Evolutionary conservation across 2,888 invertebrate genomes (phyloP).

Genomic region (Arrhopalites spinosus): DNA sequence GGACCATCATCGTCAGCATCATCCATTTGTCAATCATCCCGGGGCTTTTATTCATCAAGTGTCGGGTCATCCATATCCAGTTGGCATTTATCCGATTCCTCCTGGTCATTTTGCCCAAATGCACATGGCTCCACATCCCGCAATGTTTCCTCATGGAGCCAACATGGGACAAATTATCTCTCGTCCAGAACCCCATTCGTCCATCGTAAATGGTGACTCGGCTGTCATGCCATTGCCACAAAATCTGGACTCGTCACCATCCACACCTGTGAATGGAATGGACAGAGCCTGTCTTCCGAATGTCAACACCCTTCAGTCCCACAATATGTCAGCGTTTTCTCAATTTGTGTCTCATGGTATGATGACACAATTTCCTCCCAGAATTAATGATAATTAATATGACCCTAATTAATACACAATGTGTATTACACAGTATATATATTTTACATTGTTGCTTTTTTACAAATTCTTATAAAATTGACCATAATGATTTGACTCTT

Average conservation of each 20-base stretch:
- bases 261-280: background rate
- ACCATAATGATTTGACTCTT: background rate
- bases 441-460: background rate
- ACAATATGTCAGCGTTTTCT: background rate
- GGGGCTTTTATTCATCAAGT: constrained; percentile 16
- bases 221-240: background rate
- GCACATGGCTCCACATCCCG: background rate
- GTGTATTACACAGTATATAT: no score
- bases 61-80: constrained; percentile 19
- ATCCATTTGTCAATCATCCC: constrained; percentile 19
- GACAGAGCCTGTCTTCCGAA: constrained; percentile 19
- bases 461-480: background rate
- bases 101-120: background rate
- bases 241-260: constrained; percentile 10
- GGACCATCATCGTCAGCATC: no score
- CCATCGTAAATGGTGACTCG: constrained; percentile 12
- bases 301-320: background rate
- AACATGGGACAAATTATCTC: constrained; percentile 10
- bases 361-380: no score
- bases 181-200: background rate
- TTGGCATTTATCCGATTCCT: constrained; percentile 14
- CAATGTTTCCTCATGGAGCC: background rate
- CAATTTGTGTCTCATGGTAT: background rate
- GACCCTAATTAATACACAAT: no score
- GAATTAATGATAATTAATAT: background rate